These are phyloP conservation scores for Calephelis nemesis DNA, from an alignment of 1,140 invertebrate species.

Conservation along the genomic window DNA sequence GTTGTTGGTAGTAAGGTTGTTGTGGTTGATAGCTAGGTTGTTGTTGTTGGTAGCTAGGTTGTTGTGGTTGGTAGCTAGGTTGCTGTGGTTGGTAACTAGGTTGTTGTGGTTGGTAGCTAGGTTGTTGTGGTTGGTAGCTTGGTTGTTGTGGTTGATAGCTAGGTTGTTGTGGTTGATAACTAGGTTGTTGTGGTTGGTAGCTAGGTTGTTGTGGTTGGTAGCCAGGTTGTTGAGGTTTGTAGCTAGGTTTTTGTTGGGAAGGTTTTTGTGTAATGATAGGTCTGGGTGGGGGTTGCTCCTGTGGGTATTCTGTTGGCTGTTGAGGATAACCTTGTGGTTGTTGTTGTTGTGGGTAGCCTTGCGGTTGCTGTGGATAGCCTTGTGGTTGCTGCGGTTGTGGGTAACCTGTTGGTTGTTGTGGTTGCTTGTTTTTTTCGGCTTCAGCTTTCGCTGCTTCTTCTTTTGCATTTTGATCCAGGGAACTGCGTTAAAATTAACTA, in stretches of 20 bases:
- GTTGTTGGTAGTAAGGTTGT: background rate
- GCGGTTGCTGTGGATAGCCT: conserved; percentile 20
- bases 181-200: background rate
- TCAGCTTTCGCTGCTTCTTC: conserved; percentile 62
- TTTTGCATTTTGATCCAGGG: conserved; percentile 62
- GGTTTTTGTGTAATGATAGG: background rate
- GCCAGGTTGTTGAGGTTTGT: conserved; percentile 2
- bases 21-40: conserved; percentile 5
- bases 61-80: background rate
- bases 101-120: conserved; percentile 4
- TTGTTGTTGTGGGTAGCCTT: conserved; percentile 21
- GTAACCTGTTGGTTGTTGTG: conserved; percentile 31
- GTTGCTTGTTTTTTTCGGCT: conserved; percentile 55
- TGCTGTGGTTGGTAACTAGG: background rate
- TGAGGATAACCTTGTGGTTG: conserved; percentile 22
- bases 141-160: conserved; percentile 3
- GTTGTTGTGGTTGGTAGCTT: background rate
- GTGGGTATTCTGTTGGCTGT: background rate
- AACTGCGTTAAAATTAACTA: conserved; percentile 39
- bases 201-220: conserved; percentile 5
- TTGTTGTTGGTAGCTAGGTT: conserved; percentile 6
- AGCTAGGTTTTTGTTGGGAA: background rate
- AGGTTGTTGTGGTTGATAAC: background rate
- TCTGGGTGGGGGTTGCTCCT: too few relatives aligned
- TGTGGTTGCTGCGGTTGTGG: conserved; percentile 20